A percentile compares a stretch with the other conserved stretches of the same genome.
Evolutionary conservation across 2,888 invertebrate genomes (phyloP).

Genomic region (Lasioglossum morio): DNA sequence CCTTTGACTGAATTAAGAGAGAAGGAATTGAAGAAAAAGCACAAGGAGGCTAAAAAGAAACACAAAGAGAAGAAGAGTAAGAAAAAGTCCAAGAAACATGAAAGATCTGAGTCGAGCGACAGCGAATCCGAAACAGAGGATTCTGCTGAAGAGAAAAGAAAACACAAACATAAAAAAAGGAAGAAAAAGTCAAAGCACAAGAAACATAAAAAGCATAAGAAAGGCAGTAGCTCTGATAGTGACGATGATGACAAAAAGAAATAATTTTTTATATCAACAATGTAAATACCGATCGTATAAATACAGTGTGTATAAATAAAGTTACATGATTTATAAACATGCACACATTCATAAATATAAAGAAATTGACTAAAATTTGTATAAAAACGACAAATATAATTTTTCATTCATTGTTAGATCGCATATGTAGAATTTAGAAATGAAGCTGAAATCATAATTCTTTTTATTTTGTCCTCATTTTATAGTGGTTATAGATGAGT

Average conservation of each 20-base stretch:
- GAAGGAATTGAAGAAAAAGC: constrained; percentile 90
- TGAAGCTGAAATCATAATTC: not conserved
- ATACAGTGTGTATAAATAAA: constrained; percentile 20
- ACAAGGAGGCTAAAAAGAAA: constrained; percentile 88
- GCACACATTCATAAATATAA: not conserved
- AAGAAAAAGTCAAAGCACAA: constrained; percentile 81
- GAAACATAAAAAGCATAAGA: constrained; percentile 83
- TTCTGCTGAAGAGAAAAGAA: constrained; percentile 57
- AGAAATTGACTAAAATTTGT: constrained; percentile 4
- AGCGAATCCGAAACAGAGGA: constrained; percentile 76
- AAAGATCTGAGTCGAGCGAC: constrained; percentile 77
- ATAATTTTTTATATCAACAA: constrained; percentile 23
- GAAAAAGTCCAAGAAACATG: constrained; percentile 83
- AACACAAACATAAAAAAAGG: constrained; percentile 81
- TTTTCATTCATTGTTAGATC: not conserved
- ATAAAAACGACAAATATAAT: not conserved
- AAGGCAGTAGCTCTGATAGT: constrained; percentile 72
- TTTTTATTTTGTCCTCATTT: not conserved
- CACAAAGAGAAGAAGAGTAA: constrained; percentile 86
- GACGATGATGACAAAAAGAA: constrained; percentile 39
- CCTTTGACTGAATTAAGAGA: constrained; percentile 93
- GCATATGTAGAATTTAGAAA: not conserved
- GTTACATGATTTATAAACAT: constrained; percentile 3
- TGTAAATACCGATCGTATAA: constrained; percentile 31
- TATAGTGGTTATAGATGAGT: not conserved